Evolutionary conservation across 1,140 invertebrate genomes (phyloP), one percentile per base, ranked within the genome.

Genomic region (Drosophila sproati): DNA sequence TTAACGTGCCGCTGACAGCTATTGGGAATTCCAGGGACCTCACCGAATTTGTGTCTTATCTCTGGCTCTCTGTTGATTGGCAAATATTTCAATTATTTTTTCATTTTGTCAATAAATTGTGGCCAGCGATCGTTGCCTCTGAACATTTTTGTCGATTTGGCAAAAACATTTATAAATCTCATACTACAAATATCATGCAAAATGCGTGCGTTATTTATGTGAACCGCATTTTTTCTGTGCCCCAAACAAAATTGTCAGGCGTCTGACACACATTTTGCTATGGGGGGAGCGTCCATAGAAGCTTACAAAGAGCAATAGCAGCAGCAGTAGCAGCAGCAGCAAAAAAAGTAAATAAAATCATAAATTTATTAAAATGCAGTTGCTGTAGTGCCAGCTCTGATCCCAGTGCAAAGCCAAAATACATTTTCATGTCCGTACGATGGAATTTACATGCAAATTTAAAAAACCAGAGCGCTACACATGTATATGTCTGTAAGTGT

Each of bases 41-140:
- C 70, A 8, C 31, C 52, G 35, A 41, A 47, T 52, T 60, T 50
- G 57, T 50, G 66, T 61, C 51, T 62, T 70, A 74, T 70, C 57
- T 61, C 47, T 66, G 35, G 66, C 74, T 51, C 70, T 55, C 73
- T 50, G 69, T 81, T 87, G 85, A 88, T 88, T 88, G 83, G 80
- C 80, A 88, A 88, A 88, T 88, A 88, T 88, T 88, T 88, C 83
- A 88, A 88, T 88, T 89, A 88, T 88, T 88, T 88, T 89, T 88
- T 88, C 80, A 88, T 87, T 87, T 87, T 71, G 77, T 79, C 83
- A 77, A 80, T 88, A 60, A 87, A 87, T 73, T 88, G 80, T 73
- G 62, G 66, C 56, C 56, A 57, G 50, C 83, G 67, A 70, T 85
- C 64, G 41, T 39, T 50, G 59, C 59, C 45, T 52, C 10, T 57